Evolutionary conservation across 35 echinoderm and acorn worm species (phyloP), one percentile per base, ranked within the genome.

Genomic region (Nesometra sesokonis): DNA sequence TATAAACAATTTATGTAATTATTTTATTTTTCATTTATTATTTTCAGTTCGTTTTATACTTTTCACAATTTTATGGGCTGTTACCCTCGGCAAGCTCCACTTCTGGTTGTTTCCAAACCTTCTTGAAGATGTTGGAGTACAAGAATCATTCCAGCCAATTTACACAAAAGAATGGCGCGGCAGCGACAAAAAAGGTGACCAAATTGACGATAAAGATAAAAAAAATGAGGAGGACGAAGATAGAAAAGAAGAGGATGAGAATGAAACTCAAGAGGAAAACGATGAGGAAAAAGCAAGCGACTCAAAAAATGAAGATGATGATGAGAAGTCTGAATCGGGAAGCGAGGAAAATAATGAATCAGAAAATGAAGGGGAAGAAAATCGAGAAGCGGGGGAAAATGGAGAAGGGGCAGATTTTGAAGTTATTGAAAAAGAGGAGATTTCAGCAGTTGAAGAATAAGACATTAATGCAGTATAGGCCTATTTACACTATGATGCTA

Each of bases 61-160:
- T 19, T 97, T 94, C 34, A 84, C 86, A 30, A 36, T 94, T 0
- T 57, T 91, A 19, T 97, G 95, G 95, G 79, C 46, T n/a, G 86
- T 35, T 23, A 94, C 92, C 15, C 36, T 94, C 13, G 96, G 96
- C 17, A 91, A 94, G 78, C 77, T 94, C 43, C 90, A 91, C 78
- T 94, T 93, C 89, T 99, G 96, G 96, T 78, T 99, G n/a, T 99
- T 99, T 84, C 96, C 96, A 17, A 99, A 99, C 84, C 88, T 99
- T 27, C 33, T 99, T 35, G 96, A 93, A 27, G 96, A 99, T 84
- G 96, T 99, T 13, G 90, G 96, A 33, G 92, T 99, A 19, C 79
- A 90, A 32, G 96, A 99, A 76, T 99, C 96, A 7, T 82, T 84
- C 46, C 46, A n/a, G 78, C 36, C 88, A 21, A 31, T 27, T 37